Evolutionary conservation across 2,888 invertebrate species (phyloP), one percentile per base, ranked within the genome.

Genomic region (Drosophila falleni): DNA sequence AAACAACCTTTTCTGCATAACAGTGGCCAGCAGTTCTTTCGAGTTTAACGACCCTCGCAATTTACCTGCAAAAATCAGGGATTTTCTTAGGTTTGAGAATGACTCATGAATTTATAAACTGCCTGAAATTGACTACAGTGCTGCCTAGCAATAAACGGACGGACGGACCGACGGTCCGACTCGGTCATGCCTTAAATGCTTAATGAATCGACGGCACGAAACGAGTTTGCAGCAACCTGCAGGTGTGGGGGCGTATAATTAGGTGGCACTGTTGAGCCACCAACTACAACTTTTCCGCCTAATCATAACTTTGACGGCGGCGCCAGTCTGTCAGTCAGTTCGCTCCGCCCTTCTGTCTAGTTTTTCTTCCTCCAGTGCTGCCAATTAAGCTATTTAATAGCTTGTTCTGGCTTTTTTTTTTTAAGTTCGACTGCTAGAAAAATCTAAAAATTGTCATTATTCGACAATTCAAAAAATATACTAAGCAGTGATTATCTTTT

Each of bases 141-240:
- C 42, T 62, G 64, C 53, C 29, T 50, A 19, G 26, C 33, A 1
- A 11, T n/a, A 16, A 16, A 54, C 5, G 44, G 26, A 19, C 39
- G 13, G n/a, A 54, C 9, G 44, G 26, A 19, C 39, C 10, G n/a
- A 9, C 56, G 16, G 11, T 54, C 19, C 13, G 44, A 31, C 23
- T 39, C 61, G 54, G 31, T 59, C 62, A 44, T 59, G 61, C 63
- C 63, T 54, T 60, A 62, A 66, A 59, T 64, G 65, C 63, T 69
- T 87, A 89, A 84, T 89, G 88, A 74, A 85, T 89, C 75, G 56
- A 56, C 78, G 86, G 71, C 84, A 84, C 86, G 84, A 85, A 87
- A 85, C 73, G 60, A 46, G 71, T 73, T 84, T 39, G 23, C 23
- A 23, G 23, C 58, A 54, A 60, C 29, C 44, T 37, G 44, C 60